Percentiles rank a stretch among this genome's conserved stretches.
Conservation (phyloP, 2,113 vertebrate genomes). For the Todiramphus saurophagus region DNA sequence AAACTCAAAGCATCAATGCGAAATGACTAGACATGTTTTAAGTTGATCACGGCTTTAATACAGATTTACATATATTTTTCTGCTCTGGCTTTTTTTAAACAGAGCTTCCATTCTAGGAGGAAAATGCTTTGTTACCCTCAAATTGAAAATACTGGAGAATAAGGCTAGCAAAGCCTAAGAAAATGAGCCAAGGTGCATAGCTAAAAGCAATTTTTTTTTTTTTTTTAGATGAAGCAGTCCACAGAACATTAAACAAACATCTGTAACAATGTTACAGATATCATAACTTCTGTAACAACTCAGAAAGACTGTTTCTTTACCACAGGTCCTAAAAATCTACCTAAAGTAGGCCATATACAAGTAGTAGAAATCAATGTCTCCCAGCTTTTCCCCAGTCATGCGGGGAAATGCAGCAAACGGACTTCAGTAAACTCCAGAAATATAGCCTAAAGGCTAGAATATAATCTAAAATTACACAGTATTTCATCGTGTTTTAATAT, state of each 20-base stretch:
- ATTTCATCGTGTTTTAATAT: neutral
- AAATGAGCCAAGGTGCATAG: neutral
- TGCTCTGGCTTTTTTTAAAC: neutral
- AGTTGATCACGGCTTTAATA: neutral
- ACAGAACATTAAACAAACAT: neutral
- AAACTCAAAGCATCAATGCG: neutral
- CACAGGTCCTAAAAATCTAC: neutral
- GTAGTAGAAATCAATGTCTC: neutral
- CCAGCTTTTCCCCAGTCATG: neutral
- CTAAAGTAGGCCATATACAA: neutral
- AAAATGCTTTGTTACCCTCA: neutral
- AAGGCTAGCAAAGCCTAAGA: neutral
- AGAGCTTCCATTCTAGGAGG: neutral
- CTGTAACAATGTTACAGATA: neutral
- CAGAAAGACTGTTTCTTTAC: neutral
- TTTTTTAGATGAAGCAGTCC: neutral
- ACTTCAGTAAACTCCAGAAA: conserved; percentile 1
- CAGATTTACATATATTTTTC: neutral
- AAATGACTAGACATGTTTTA: neutral
- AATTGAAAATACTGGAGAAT: neutral
- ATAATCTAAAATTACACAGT: neutral
- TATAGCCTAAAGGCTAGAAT: neutral
- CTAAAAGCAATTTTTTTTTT: neutral
- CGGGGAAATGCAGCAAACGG: conserved; percentile 5
- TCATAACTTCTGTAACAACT: neutral